phyloP scores from a whole-genome alignment of 2,797 vertebrate species.

The Buphagus erythrorhynchus region DNA sequence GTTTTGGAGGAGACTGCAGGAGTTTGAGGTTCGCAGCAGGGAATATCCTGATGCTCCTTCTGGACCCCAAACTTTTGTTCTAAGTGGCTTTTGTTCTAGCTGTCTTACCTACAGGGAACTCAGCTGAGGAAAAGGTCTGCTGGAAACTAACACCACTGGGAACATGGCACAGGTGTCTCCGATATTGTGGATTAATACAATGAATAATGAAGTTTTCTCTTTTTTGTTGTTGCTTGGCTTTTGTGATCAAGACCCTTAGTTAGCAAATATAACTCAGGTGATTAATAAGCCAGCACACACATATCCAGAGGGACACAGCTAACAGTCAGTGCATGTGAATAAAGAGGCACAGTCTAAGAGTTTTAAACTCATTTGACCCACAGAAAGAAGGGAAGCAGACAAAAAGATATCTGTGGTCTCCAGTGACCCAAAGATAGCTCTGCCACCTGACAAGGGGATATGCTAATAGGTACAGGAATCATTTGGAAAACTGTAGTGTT shows the following conservation, averaged over 20 bases:
- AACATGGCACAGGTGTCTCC: neutral
- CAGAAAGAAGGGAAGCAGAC: neutral
- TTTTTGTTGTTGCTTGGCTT: neutral
- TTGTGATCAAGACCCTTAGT: slow-evolving; percentile 8
- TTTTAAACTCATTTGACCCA: neutral
- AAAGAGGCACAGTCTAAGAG: neutral
- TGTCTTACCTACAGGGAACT: neutral
- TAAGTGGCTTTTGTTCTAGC: neutral
- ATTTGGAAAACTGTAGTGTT: neutral
- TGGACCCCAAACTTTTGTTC: neutral
- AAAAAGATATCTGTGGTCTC: neutral
- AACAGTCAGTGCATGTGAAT: neutral
- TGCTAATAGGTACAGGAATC: neutral
- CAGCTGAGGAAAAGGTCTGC: neutral
- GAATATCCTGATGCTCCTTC: neutral
- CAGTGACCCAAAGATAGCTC: neutral
- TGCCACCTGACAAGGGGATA: neutral
- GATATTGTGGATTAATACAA: neutral
- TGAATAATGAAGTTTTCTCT: neutral
- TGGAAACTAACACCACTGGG: neutral
- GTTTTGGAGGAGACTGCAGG: neutral
- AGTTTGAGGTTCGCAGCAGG: neutral
- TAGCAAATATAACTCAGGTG: neutral
- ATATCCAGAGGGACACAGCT: neutral
- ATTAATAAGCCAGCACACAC: slow-evolving; percentile 3